Conservation (phyloP, 2,888 invertebrate genomes). For the Isotomurus palustris region DNA sequence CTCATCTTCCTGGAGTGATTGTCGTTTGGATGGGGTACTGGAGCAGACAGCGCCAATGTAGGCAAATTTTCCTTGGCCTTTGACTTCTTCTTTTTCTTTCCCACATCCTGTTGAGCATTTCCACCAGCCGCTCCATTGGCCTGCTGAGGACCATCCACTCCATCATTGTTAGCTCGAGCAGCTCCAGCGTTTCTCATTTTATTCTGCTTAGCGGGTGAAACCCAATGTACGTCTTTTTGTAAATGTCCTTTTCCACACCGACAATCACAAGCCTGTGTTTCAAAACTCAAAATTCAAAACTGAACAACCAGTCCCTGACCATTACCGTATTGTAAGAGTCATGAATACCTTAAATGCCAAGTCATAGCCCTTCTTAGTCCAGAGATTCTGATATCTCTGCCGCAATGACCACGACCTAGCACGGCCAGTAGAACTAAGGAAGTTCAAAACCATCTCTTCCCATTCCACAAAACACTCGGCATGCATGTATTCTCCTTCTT, state of each 20-base stretch:
- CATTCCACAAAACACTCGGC: slow-evolving; percentile 90
- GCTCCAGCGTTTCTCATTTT: slow-evolving; percentile 9
- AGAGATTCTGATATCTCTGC: slow-evolving; percentile 88
- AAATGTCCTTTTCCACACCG: slow-evolving; percentile 87
- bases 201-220: slow-evolving; percentile 59
- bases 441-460: slow-evolving; percentile 83
- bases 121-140: background rate
- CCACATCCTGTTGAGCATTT: slow-evolving; percentile 21
- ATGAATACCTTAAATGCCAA: slow-evolving; percentile 75
- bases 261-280: slow-evolving; percentile 74
- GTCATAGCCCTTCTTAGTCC: slow-evolving; percentile 98
- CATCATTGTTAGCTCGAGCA: slow-evolving; percentile 13
- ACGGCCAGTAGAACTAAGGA: slow-evolving; percentile 82
- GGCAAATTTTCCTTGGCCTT: slow-evolving; percentile 64
- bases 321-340: background rate
- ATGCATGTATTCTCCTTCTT: slow-evolving; percentile 88
- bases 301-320: slow-evolving; percentile 1
- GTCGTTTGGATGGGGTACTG: slow-evolving; percentile 50
- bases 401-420: slow-evolving; percentile 92
- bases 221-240: slow-evolving; percentile 91
- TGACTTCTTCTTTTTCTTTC: slow-evolving; percentile 63
- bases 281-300: background rate
- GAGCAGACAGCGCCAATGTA: slow-evolving; percentile 58
- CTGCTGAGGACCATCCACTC: background rate
- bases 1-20: slow-evolving; percentile 29